Base-by-base conservation (phyloP, 2,888 invertebrate species). In the Rotaria macrura region DNA sequence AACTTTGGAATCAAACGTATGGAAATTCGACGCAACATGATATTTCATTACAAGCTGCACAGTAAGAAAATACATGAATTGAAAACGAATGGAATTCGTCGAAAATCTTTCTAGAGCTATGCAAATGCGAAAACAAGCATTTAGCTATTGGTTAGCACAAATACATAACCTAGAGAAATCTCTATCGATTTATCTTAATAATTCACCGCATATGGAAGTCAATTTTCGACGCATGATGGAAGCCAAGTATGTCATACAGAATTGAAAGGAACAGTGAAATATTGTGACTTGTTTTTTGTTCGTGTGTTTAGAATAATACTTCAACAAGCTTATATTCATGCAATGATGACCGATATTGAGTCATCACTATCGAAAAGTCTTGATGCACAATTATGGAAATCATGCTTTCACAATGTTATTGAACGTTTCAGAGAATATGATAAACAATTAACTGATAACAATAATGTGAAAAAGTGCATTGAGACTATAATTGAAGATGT, bases 161-260 rank as follows among this genome's bases (percentile, higher is more conserved):
- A 79, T 79, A 79, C 20, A 40, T 43, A 79, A 25, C n/a, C n/a
- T 79, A 43, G 79, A 79, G 43, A 40, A 43, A 43, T 79, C 79
- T n/a, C 43, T 79, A 79, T 79, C 79, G n/a, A 79, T 79, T 43
- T 79, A 79, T 43, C 20, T 79, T 14, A 79, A 79, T 12, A 79
- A 79, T 79, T 79, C 79, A 25, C 79, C 79, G 43, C 43, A 79
- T 79, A 79, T 79, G 79, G 79, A 79, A 43, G 79, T 38, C 7
- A 79, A 79, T 79, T 79, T 79, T 79, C 79, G 25, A 79, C 79
- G 79, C 10, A 79, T 79, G 79, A 79, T 79, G 79, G 79, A 79
- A 79, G 79, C 79, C 0, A 79, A 79, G 79, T 79, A 65, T 29
- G 20, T 5, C 1, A 17, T 25, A 34, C 1, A 17, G 23, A n/a